Conservation (phyloP, 1,140 invertebrate genomes). For the Teleogryllus occipitalis region DNA sequence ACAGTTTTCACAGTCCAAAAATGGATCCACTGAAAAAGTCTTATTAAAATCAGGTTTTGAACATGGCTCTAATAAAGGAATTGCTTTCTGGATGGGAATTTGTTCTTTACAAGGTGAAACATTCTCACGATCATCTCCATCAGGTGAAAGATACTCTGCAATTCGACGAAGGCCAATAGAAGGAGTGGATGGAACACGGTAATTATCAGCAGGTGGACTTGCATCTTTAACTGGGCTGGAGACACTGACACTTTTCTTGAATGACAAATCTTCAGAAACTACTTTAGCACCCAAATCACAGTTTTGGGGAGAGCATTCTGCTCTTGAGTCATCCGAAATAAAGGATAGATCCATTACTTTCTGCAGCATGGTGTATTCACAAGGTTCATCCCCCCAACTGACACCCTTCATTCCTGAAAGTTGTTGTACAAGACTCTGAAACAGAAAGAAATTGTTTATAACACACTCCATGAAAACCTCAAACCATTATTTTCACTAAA, state of each 20-base stretch:
- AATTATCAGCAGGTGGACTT: not conserved
- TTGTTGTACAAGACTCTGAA: conserved; percentile 14
- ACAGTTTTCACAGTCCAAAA: too few species aligned
- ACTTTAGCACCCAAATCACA: not conserved
- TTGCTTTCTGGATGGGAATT: too few species aligned
- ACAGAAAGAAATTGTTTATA: not conserved
- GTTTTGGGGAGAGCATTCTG: not conserved
- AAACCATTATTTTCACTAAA: too few species aligned
- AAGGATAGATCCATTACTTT: not conserved
- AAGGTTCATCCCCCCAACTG: conserved; percentile 15
- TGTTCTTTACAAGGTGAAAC: too few species aligned
- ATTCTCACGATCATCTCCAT: not conserved
- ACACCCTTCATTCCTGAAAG: conserved; percentile 17
- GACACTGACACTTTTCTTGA: not conserved
- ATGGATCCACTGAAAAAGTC: too few species aligned
- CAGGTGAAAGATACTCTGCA: not conserved
- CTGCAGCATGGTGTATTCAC: not conserved
- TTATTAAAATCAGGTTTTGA: too few species aligned
- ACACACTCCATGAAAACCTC: too few species aligned
- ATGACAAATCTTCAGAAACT: not conserved
- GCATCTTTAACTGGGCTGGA: not conserved
- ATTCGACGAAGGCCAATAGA: not conserved
- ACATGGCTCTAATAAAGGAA: too few species aligned
- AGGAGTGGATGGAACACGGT: not conserved
- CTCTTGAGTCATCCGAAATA: not conserved